Conservation (phyloP, 1,140 invertebrate species). For the Lepidurus couesii region DNA sequence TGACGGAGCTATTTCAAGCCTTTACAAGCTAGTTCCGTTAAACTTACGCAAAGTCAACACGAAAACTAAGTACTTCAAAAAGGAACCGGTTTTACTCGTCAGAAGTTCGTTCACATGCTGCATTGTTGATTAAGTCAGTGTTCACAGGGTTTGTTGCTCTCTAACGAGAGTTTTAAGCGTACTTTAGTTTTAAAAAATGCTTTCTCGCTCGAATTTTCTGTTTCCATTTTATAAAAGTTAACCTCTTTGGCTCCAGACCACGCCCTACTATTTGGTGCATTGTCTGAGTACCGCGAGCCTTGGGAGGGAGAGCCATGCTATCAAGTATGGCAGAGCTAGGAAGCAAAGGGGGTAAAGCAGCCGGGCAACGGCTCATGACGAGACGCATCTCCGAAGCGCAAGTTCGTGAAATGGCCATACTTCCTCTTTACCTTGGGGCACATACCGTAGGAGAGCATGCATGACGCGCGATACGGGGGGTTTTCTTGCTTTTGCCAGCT, state of each 20-base stretch:
- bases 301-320: background rate
- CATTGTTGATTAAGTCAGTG: too few relatives aligned
- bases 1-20: background rate
- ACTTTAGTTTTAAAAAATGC: too few relatives aligned
- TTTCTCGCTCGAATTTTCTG: too few relatives aligned
- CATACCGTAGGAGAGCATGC: background rate
- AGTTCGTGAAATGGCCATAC: background rate
- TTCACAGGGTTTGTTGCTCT: too few relatives aligned
- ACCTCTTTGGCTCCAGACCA: too few relatives aligned
- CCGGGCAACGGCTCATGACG: conserved; percentile 11
- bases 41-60: background rate
- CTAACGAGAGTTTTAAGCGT: too few relatives aligned
- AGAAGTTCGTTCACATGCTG: too few relatives aligned
- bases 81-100: too few relatives aligned
- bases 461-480: background rate
- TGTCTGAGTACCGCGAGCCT: background rate
- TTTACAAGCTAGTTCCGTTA: background rate
- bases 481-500: background rate
- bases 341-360: background rate
- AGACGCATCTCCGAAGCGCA: conserved; percentile 7
- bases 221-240: too few relatives aligned
- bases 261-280: background rate
- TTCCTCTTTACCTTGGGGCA: background rate
- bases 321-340: background rate
- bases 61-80: too few relatives aligned